phyloP scores from a whole-genome alignment of 2,888 invertebrate genomes.

The Lasioglossum malachurum region DNA sequence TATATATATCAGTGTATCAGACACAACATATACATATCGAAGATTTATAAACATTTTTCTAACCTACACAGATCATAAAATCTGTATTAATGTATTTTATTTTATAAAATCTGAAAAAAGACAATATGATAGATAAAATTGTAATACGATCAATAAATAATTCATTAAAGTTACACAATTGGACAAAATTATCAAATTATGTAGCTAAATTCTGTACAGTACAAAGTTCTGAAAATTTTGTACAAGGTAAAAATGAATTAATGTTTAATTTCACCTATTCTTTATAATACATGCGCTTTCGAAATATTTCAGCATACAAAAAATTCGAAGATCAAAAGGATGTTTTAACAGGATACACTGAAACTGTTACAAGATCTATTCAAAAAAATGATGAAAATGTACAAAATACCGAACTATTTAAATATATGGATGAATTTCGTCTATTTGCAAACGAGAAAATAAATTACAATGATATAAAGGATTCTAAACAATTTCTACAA shows the following conservation, averaged over 20 bases:
- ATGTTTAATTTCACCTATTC: not conserved
- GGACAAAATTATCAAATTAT: slow-evolving; percentile 28
- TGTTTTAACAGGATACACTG: not conserved
- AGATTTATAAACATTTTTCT: no score
- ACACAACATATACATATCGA: no score
- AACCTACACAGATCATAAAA: not conserved
- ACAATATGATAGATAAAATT: slow-evolving; percentile 37
- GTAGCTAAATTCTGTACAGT: not conserved
- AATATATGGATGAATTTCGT: slow-evolving; percentile 58
- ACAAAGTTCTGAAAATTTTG: not conserved
- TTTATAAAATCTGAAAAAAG: not conserved
- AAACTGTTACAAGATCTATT: not conserved
- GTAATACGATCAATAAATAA: slow-evolving; percentile 19
- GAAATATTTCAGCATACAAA: slow-evolving; percentile 9
- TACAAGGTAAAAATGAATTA: slow-evolving; percentile 35
- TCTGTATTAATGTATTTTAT: not conserved
- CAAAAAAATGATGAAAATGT: not conserved
- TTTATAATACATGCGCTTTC: slow-evolving; percentile 5
- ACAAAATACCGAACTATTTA: slow-evolving; percentile 3
- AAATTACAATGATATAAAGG: not conserved
- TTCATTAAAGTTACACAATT: not conserved
- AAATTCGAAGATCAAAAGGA: not conserved
- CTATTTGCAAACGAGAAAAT: not conserved
- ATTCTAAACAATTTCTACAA: slow-evolving; percentile 49
- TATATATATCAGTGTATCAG: no score